phyloP scores from a whole-genome alignment of 2,888 invertebrate species.

The Caenorhabditis plicata region DNA sequence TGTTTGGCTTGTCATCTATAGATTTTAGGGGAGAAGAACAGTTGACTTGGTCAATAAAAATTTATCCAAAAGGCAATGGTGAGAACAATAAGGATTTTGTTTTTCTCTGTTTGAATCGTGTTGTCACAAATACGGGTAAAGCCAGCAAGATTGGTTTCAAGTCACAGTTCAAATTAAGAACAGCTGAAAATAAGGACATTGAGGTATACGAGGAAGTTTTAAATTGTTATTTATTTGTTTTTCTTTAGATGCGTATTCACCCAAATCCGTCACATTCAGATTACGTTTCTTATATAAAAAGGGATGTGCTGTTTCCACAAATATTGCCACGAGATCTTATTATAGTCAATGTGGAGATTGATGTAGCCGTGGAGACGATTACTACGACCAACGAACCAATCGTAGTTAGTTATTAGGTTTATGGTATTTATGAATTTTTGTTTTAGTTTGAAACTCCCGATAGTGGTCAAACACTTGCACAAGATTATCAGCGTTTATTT shows the following conservation, averaged over 20 bases:
- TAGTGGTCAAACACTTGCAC: conserved; percentile 49
- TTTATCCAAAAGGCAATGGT: conserved; percentile 66
- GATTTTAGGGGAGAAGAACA: conserved; percentile 48
- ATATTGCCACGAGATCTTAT: conserved; percentile 65
- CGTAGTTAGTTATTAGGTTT: conserved; percentile 20
- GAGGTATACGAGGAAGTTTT: no score
- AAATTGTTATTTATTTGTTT: not conserved
- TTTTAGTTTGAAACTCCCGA: conserved; percentile 28
- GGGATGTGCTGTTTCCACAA: conserved; percentile 66
- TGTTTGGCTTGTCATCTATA: not conserved
- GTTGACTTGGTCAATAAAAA: conserved; percentile 65
- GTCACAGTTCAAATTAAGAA: conserved; percentile 62
- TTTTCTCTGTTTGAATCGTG: conserved; percentile 65
- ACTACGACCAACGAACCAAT: conserved; percentile 59
- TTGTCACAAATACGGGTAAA: conserved; percentile 41
- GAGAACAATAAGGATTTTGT: conserved; percentile 66
- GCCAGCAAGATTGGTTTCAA: conserved; percentile 59
- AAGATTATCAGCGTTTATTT: conserved; percentile 61
- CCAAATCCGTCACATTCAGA: conserved; percentile 66
- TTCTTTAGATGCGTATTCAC: conserved; percentile 60
- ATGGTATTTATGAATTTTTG: conserved; percentile 7
- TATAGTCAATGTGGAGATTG: conserved; percentile 65
- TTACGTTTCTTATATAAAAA: conserved; percentile 65
- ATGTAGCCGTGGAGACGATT: conserved; percentile 66
- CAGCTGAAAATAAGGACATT: conserved; percentile 65